phyloP scores from a whole-genome alignment of 2,888 invertebrate species.

The Glyphotaelius pellucidus region DNA sequence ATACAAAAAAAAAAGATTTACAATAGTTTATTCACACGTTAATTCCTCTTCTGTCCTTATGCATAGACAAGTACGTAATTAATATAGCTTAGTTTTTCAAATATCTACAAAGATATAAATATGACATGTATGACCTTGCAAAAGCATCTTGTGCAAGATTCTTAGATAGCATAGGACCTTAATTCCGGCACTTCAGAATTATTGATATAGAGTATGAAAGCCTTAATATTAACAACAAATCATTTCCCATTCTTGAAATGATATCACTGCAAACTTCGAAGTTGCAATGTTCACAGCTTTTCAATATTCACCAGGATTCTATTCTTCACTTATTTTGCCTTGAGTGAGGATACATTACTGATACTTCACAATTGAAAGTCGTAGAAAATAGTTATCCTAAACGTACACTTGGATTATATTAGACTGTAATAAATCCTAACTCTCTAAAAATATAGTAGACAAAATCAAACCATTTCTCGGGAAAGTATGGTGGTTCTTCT shows the following conservation, averaged over 20 bases:
- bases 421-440: neutral
- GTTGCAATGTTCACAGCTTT: neutral
- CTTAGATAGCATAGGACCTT: neutral
- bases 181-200: neutral
- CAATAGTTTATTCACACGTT: too few species aligned
- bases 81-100: neutral
- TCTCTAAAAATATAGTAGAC: neutral
- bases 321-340: neutral
- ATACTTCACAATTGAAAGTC: neutral
- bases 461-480: constrained; percentile 85
- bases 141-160: neutral
- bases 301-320: neutral
- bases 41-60: too few species aligned
- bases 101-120: neutral
- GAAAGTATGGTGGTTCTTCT: constrained; percentile 88
- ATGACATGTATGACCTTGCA: neutral
- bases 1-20: too few species aligned
- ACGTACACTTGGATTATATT: neutral
- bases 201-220: neutral
- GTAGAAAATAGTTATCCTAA: neutral
- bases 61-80: too few species aligned
- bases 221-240: neutral
- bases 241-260: neutral
- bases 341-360: neutral
- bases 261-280: neutral